phyloP scores from a whole-genome alignment of 2,113 vertebrate species.

The Cyrtonyx montezumae region DNA sequence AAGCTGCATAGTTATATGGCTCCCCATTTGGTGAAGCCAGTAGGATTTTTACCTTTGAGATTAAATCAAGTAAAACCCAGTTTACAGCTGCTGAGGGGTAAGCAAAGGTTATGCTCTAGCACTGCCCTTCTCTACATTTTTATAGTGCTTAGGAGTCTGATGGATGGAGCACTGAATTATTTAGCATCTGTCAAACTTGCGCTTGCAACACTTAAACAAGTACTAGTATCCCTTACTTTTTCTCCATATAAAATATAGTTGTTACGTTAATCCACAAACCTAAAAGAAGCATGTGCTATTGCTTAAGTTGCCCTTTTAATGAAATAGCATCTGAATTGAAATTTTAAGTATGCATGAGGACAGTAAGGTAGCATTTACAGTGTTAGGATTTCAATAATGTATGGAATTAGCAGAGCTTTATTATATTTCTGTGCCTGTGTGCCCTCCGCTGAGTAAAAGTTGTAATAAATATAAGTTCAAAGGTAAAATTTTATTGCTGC shows the following conservation, averaged over 20 bases:
- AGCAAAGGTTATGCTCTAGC: not conserved
- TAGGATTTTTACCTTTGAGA: not conserved
- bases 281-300: conserved; percentile 29
- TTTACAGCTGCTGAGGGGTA: not conserved
- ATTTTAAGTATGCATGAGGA: conserved; percentile 76
- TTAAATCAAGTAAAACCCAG: not conserved
- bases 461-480: conserved; percentile 81
- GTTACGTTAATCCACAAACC: not conserved
- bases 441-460: conserved; percentile 73
- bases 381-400: conserved; percentile 79
- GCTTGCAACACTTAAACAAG: conserved; percentile 33
- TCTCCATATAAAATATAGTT: not conserved
- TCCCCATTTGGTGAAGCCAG: not conserved
- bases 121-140: not conserved
- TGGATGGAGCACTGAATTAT: conserved; percentile 14
- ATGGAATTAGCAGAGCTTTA: conserved; percentile 80
- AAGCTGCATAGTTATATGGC: not conserved
- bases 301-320: conserved; percentile 64
- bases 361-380: conserved; percentile 72
- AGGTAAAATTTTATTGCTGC: conserved; percentile 75
- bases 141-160: not conserved
- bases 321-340: conserved; percentile 72
- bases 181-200: conserved; percentile 25
- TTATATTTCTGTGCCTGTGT: conserved; percentile 73
- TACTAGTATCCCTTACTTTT: not conserved